Evolutionary conservation across 2,888 invertebrate species (phyloP).

Genomic region (Polyommatus iphigenia): DNA sequence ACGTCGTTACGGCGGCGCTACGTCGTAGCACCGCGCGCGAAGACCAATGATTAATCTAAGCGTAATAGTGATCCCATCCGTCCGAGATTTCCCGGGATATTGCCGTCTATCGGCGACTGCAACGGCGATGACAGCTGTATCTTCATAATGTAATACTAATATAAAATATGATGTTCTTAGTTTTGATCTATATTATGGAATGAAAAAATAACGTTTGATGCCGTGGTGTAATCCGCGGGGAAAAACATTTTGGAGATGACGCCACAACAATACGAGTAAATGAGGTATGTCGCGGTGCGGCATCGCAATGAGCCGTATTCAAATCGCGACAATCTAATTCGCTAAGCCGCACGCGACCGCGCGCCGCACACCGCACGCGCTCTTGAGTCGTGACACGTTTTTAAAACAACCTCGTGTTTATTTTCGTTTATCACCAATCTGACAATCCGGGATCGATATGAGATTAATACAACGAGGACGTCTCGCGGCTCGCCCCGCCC

Average conservation of each 20-base stretch:
- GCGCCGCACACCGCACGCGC: background rate
- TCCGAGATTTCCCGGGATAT: too few relatives aligned
- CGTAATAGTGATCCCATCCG: too few relatives aligned
- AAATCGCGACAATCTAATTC: slow-evolving; percentile 25
- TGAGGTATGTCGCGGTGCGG: background rate
- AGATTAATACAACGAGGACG: background rate
- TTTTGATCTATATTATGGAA: too few relatives aligned
- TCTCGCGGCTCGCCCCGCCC: background rate
- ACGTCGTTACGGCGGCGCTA: too few relatives aligned
- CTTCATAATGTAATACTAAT: too few relatives aligned
- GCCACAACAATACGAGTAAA: background rate
- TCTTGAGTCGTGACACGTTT: background rate
- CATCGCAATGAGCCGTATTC: slow-evolving; percentile 5
- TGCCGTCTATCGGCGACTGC: too few relatives aligned
- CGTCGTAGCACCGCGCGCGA: too few relatives aligned
- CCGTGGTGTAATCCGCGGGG: background rate
- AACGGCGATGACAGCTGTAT: too few relatives aligned
- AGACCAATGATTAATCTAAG: too few relatives aligned
- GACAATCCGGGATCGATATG: background rate
- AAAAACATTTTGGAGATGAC: background rate
- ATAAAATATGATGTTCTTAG: too few relatives aligned
- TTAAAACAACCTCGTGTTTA: slow-evolving; percentile 13
- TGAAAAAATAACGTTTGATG: too few relatives aligned
- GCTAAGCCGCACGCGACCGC: background rate
- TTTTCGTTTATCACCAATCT: background rate